Conservation (phyloP, 1,140 invertebrate genomes). For the Drosophila nikananu region DNA sequence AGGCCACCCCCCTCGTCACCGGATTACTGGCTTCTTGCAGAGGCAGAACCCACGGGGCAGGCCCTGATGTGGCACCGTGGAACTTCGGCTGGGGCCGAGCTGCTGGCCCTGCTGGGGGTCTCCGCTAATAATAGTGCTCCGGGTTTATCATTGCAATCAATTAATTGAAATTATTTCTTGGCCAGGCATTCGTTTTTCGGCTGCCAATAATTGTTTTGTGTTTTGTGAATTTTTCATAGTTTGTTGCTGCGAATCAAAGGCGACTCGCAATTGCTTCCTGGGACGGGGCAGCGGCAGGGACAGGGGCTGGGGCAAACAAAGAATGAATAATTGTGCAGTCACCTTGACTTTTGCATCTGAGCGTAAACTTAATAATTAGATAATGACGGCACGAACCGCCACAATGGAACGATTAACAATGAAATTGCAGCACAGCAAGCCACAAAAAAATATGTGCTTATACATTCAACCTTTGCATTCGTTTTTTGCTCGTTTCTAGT, state of each 20-base stretch:
- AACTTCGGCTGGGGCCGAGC: slow-evolving; percentile 5
- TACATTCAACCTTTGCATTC: slow-evolving; percentile 61
- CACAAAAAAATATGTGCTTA: slow-evolving; percentile 12
- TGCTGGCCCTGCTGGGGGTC: slow-evolving; percentile 15
- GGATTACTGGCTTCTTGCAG: slow-evolving; percentile 29
- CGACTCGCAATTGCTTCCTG: slow-evolving; percentile 44
- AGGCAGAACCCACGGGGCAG: slow-evolving; percentile 7
- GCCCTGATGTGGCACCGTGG: slow-evolving; percentile 23
- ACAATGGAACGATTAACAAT: slow-evolving; percentile 54
- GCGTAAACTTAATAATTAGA: slow-evolving; percentile 67
- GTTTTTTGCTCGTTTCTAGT: slow-evolving; percentile 53
- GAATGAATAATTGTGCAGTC: slow-evolving; percentile 76
- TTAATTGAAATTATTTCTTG: slow-evolving; percentile 55
- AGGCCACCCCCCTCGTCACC: slow-evolving; percentile 24
- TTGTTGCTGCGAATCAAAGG: slow-evolving; percentile 18
- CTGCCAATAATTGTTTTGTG: slow-evolving; percentile 47
- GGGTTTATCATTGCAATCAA: slow-evolving; percentile 34
- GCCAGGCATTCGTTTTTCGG: slow-evolving; percentile 26
- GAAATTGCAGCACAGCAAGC: slow-evolving; percentile 57
- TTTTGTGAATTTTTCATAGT: slow-evolving; percentile 32
- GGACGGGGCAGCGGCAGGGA: neutral
- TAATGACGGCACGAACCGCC: slow-evolving; percentile 61
- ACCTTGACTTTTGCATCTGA: slow-evolving; percentile 78
- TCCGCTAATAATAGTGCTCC: slow-evolving; percentile 34
- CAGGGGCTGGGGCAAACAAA: slow-evolving; percentile 19